Evolutionary conservation across 2,888 invertebrate genomes (phyloP).

Genomic region (Colostygia pectinataria): DNA sequence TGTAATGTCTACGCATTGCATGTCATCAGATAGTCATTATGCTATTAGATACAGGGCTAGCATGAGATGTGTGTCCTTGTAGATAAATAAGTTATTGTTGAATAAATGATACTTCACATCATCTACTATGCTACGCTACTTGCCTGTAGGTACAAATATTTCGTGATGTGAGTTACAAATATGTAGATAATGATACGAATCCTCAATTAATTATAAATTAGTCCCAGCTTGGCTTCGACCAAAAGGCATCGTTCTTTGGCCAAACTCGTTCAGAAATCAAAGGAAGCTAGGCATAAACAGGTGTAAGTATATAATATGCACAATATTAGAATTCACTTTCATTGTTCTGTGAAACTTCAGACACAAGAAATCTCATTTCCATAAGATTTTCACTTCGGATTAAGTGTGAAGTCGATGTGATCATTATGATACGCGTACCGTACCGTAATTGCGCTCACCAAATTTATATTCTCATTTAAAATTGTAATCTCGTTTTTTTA

Average conservation of each 20-base stretch:
- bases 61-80: constrained; percentile 16
- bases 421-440: constrained; percentile 24
- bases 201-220: too few species aligned
- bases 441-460: constrained; percentile 27
- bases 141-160: too few species aligned
- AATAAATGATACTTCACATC: constrained; percentile 13
- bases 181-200: too few species aligned
- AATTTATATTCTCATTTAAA: constrained; percentile 29
- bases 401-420: constrained; percentile 22
- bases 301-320: background rate
- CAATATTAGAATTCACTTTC: background rate
- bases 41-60: constrained; percentile 14
- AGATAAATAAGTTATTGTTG: too few species aligned
- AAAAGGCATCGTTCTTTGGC: too few species aligned
- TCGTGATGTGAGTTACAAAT: too few species aligned
- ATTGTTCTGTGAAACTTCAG: constrained; percentile 10
- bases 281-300: background rate
- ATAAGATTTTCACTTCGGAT: constrained; percentile 21
- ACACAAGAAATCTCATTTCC: constrained; percentile 20
- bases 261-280: too few species aligned
- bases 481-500: constrained; percentile 28
- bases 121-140: too few species aligned
- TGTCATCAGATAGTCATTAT: constrained; percentile 29
- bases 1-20: constrained; percentile 29
- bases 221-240: too few species aligned